These are phyloP conservation scores for Eristalinus aeneus DNA, from an alignment of 2,888 invertebrate genomes.

Conservation along the genomic window DNA sequence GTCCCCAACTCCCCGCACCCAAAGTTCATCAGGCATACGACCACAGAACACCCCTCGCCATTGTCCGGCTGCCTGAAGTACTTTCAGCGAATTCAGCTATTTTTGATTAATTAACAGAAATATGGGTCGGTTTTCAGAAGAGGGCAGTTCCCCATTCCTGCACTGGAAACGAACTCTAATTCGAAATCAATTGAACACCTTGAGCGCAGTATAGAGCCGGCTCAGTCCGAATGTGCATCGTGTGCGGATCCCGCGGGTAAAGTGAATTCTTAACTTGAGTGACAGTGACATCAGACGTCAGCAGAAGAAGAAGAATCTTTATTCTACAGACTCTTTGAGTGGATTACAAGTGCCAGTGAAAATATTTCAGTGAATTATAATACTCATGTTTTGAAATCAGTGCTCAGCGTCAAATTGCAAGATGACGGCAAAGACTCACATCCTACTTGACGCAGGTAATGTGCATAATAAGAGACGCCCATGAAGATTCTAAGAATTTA, in stretches of 20 bases:
- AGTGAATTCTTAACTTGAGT: slow-evolving; percentile 23
- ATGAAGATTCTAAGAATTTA: slow-evolving; percentile 1
- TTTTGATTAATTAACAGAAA: slow-evolving; percentile 32
- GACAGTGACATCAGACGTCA: no score
- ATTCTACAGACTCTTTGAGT: neutral
- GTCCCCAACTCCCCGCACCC: no score
- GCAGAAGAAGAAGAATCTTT: neutral
- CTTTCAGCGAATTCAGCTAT: slow-evolving; percentile 28
- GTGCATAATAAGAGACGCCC: slow-evolving; percentile 1
- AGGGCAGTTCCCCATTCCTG: neutral
- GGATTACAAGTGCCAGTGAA: neutral
- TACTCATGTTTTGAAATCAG: slow-evolving; percentile 22
- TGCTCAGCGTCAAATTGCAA: slow-evolving; percentile 35
- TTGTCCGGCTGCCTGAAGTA: neutral
- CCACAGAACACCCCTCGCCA: no score
- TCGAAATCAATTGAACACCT: slow-evolving; percentile 21
- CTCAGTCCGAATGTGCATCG: slow-evolving; percentile 43
- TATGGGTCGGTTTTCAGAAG: slow-evolving; percentile 42
- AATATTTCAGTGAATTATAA: neutral
- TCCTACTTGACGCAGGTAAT: slow-evolving; percentile 57
- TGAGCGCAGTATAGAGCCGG: slow-evolving; percentile 4
- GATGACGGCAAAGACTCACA: slow-evolving; percentile 50
- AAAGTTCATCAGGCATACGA: no score
- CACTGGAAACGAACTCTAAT: neutral
- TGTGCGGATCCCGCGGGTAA: slow-evolving; percentile 18